Base-by-base conservation (phyloP, 2,888 invertebrate genomes). In the Rhimphoctona megacephalus region DNA sequence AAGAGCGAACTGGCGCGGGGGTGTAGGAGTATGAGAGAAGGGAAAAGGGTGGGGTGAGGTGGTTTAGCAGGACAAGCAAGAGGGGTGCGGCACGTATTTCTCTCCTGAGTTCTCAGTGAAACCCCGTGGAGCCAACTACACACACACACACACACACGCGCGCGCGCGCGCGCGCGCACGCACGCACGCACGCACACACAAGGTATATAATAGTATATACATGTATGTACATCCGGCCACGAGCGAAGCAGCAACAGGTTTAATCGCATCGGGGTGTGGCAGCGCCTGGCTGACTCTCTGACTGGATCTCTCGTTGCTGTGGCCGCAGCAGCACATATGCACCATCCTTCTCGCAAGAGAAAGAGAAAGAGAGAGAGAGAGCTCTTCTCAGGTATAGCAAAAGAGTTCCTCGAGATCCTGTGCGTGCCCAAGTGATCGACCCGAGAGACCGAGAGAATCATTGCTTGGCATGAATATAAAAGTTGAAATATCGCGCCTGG, bases 201-300 rank as follows among this genome's bases (percentile, higher is more conserved):
- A 22, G 11, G n/a, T 39, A 67, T 79, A 67, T n/a, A 66, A 43
- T 57, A 30, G 8, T 43, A 39, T 81, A 83, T 83, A 85, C 85
- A 85, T 88, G 87, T 88, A 72, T 83, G 86, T 89, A 89, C 88
- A 87, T 89, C 85, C 85, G 88, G 86, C 86, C 89, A 89, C 88
- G 88, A 89, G 90, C 91, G 89, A 91, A 92, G 91, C 92, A 92
- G 92, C 93, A 93, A 93, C 93, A 93, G 93, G 93, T 93, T 93
- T 93, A 92, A 93, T 92, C 92, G 92, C 92, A 91, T 91, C 91
- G 92, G 93, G 93, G 93, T 93, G 93, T 93, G 93, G 93, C 93
- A 91, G 90, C 81, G 90, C 90, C 81, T 89, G 90, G 90, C 89
- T 89, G 90, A 89, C 88, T 89, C 87, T 85, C 88, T 83, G 88